These are phyloP conservation scores for Vireo altiloquus DNA, from an alignment of 2,113 vertebrate genomes.

Conservation along the genomic window DNA sequence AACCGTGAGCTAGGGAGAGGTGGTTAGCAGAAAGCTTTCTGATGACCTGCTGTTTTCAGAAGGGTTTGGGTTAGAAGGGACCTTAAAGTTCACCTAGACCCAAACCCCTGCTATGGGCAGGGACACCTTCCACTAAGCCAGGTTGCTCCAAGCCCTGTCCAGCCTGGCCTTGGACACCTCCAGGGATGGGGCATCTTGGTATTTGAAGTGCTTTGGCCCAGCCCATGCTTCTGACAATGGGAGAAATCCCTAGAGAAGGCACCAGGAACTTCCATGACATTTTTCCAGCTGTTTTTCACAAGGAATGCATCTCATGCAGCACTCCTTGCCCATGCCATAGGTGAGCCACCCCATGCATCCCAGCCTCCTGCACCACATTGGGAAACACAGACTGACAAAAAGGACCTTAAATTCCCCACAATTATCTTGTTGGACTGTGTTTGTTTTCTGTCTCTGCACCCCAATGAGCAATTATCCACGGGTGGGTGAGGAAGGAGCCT, in stretches of 20 bases:
- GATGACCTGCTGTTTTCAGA: background rate
- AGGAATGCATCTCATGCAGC: background rate
- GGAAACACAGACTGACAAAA: background rate
- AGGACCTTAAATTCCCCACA: background rate
- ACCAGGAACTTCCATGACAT: background rate
- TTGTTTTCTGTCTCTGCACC: background rate
- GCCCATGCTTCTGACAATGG: background rate
- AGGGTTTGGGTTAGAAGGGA: background rate
- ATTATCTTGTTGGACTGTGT: background rate
- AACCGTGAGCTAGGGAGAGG: background rate
- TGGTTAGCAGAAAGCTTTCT: background rate
- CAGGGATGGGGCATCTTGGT: background rate
- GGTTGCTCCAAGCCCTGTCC: background rate
- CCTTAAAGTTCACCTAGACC: background rate
- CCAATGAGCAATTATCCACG: rapidly evolving
- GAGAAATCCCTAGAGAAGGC: background rate
- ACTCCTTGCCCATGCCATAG: rapidly evolving
- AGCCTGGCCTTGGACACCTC: background rate
- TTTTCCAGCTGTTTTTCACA: background rate
- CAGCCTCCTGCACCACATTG: rapidly evolving
- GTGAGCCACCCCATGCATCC: rapidly evolving
- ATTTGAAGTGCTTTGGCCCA: background rate
- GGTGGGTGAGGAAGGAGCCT: background rate
- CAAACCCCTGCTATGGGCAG: background rate
- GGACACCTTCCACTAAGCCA: background rate